Percentiles rank a stretch among this genome's conserved stretches.
phyloP scores from a whole-genome alignment of 2,797 vertebrate genomes.

The Cirrhinus molitorella region DNA sequence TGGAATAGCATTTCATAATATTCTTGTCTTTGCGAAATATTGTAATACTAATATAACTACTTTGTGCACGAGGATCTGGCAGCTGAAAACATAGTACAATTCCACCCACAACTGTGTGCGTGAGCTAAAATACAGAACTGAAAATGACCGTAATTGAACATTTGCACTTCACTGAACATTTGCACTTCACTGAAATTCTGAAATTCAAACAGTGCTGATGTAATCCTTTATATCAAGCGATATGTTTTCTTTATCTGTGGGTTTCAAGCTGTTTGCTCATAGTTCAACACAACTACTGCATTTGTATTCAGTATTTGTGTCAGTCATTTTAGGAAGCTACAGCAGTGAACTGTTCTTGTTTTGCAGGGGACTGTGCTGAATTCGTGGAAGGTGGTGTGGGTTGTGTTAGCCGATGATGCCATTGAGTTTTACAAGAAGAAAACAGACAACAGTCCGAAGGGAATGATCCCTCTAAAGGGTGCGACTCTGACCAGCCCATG shows the following conservation, averaged over 20 bases:
- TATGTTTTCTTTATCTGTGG: not conserved
- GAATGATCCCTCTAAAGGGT: slow-evolving; percentile 94
- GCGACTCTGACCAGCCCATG: slow-evolving; percentile 85
- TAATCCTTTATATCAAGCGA: not conserved
- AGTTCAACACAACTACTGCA: not conserved
- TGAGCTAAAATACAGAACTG: not conserved
- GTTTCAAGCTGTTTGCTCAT: not conserved
- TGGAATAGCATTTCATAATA: too few relatives aligned
- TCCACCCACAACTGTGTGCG: not conserved
- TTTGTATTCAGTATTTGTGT: not conserved
- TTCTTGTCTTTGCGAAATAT: too few relatives aligned
- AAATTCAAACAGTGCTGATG: not conserved
- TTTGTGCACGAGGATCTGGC: not conserved
- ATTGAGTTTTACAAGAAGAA: slow-evolving; percentile 96
- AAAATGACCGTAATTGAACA: not conserved
- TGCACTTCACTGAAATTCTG: not conserved
- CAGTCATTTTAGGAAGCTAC: not conserved
- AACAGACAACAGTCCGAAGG: slow-evolving; percentile 91
- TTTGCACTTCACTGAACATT: not conserved
- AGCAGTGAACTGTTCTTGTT: slow-evolving; percentile 17
- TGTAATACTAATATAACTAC: too few relatives aligned
- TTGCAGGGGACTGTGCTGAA: slow-evolving; percentile 91
- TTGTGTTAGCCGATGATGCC: slow-evolving; percentile 91
- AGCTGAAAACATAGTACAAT: not conserved
- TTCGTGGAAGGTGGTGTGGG: slow-evolving; percentile 94